phyloP scores from a whole-genome alignment of 2,113 vertebrate genomes.

The Pao palembangensis region DNA sequence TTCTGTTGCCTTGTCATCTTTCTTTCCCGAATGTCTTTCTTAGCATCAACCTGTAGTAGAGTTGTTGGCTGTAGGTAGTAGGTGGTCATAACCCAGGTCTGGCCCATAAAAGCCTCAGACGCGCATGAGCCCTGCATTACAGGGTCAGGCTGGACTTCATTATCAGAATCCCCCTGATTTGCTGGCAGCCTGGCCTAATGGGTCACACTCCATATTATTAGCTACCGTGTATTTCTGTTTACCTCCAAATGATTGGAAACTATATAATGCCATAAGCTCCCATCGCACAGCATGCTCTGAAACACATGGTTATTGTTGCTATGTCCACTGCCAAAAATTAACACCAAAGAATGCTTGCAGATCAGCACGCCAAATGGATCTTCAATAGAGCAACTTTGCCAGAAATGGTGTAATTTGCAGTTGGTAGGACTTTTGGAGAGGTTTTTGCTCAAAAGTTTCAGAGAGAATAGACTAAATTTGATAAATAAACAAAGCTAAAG shows the following conservation, averaged over 20 bases:
- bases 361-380: conserved; percentile 36
- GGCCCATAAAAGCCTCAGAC: conserved; percentile 63
- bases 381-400: conserved; percentile 31
- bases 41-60: conserved; percentile 15
- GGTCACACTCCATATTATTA: conserved; percentile 42
- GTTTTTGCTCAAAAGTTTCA: conserved; percentile 35
- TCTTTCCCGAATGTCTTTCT: conserved; percentile 18
- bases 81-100: conserved; percentile 58
- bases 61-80: too few relatives aligned
- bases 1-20: not conserved
- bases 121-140: conserved; percentile 49
- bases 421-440: not conserved
- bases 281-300: conserved; percentile 43
- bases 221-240: conserved; percentile 42
- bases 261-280: conserved; percentile 39
- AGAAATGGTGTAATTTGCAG: conserved; percentile 22
- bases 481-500: conserved; percentile 50
- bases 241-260: conserved; percentile 34
- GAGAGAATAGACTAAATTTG: conserved; percentile 46
- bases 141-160: conserved; percentile 67
- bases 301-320: conserved; percentile 33
- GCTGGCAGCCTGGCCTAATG: conserved; percentile 43
- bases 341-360: conserved; percentile 43
- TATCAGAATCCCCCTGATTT: conserved; percentile 62
- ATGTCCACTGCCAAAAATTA: conserved; percentile 34